phyloP scores from a whole-genome alignment of 2,797 vertebrate species.

The Borostomias antarcticus region DNA sequence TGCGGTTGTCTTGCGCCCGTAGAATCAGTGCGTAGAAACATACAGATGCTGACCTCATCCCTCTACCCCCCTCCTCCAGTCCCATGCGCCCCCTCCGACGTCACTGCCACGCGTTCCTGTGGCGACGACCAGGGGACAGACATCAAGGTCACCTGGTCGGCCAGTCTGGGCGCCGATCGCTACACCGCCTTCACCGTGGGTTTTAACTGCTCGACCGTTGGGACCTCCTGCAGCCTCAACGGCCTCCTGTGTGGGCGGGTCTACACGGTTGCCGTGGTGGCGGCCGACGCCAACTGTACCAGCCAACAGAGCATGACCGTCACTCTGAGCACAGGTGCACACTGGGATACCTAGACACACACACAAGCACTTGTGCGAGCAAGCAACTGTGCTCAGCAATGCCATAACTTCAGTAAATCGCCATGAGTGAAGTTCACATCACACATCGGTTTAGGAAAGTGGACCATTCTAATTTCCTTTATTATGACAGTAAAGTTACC shows the following conservation, averaged over 20 bases:
- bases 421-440: no score
- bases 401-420: no score
- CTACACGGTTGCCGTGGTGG: conserved; percentile 64
- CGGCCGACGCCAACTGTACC: conserved; percentile 55
- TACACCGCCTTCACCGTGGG: conserved; percentile 64
- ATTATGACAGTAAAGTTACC: no score
- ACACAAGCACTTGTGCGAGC: no score
- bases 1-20: no score
- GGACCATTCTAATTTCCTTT: no score
- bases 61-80: conserved; percentile 49
- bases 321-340: conserved; percentile 59
- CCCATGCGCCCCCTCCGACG: conserved; percentile 68
- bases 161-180: conserved; percentile 50
- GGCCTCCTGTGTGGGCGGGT: conserved; percentile 65
- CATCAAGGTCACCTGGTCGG: conserved; percentile 64
- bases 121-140: conserved; percentile 40
- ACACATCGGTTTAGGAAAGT: no score
- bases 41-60: no score
- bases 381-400: no score
- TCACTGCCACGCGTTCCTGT: conserved; percentile 53
- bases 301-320: conserved; percentile 52
- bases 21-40: no score
- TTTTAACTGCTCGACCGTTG: conserved; percentile 53
- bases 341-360: no score
- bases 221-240: conserved; percentile 59